Conservation (phyloP, 2,888 invertebrate genomes). For the Pheosia tremula region DNA sequence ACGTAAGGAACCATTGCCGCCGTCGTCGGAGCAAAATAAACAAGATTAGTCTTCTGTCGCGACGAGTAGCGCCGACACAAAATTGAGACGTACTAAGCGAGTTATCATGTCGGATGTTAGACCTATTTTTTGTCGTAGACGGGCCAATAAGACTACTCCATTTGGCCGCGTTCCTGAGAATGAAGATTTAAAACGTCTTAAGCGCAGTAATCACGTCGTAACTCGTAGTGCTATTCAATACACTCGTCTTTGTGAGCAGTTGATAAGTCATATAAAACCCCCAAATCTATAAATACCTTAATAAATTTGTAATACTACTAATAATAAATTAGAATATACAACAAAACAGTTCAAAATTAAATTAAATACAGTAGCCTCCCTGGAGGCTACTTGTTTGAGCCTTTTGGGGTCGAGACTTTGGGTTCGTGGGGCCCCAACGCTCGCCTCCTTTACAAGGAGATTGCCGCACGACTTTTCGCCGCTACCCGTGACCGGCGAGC, state of each 20-base stretch:
- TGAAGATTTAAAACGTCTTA: conserved; percentile 26
- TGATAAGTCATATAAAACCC: too few relatives aligned
- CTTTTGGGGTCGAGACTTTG: too few relatives aligned
- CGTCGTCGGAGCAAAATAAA: conserved; percentile 20
- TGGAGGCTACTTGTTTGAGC: too few relatives aligned
- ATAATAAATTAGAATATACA: too few relatives aligned
- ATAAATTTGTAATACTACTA: too few relatives aligned
- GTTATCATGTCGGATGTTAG: conserved; percentile 50
- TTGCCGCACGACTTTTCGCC: too few relatives aligned
- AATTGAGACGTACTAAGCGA: conserved; percentile 45
- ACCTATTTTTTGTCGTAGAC: conserved; percentile 45
- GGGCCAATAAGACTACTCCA: conserved; percentile 25
- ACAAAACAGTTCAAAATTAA: too few relatives aligned
- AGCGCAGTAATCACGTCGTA: conserved; percentile 9
- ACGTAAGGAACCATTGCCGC: not conserved
- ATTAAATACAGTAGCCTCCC: too few relatives aligned
- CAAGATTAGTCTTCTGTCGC: conserved; percentile 21
- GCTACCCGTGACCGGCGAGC: too few relatives aligned
- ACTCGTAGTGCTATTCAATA: not conserved
- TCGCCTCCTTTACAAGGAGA: too few relatives aligned
- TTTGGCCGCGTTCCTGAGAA: conserved; percentile 29
- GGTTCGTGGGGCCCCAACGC: too few relatives aligned
- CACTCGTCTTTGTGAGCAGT: not conserved
- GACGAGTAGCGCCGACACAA: conserved; percentile 32
- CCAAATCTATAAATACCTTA: too few relatives aligned